Percentiles rank a stretch among this genome's conserved stretches.
Evolutionary conservation across 2,797 vertebrate species (phyloP).

Genomic region (Telmatherina bonti): DNA sequence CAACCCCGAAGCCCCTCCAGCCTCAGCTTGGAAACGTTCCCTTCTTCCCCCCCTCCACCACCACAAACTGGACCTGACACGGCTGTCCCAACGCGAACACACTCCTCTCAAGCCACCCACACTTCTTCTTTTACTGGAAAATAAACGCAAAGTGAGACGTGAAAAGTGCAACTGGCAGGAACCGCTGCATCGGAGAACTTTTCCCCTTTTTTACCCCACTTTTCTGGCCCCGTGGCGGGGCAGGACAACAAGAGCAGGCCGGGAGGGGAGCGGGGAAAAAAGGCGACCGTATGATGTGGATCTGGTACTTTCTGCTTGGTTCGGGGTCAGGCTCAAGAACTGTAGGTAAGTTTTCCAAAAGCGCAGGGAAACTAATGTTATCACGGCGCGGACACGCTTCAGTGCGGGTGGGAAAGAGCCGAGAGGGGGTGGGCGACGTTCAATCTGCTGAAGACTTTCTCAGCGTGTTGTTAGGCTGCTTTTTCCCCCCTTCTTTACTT

Average conservation of each 20-base stretch:
- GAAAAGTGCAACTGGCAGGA: background rate
- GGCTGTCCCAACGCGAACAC: slow-evolving; percentile 47
- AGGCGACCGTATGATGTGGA: slow-evolving; percentile 82
- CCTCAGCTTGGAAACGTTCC: slow-evolving; percentile 24
- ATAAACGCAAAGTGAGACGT: slow-evolving; percentile 10
- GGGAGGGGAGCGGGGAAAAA: slow-evolving; percentile 26
- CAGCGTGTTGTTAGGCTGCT: background rate
- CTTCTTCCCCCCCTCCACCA: background rate
- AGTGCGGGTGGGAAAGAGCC: slow-evolving; percentile 8
- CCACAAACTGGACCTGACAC: slow-evolving; percentile 49
- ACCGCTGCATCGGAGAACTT: slow-evolving; percentile 56
- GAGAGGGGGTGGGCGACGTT: background rate
- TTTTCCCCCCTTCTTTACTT: background rate
- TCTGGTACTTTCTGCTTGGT: slow-evolving; percentile 87
- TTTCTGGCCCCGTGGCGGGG: slow-evolving; percentile 76
- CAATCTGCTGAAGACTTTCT: no score
- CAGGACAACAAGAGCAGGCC: slow-evolving; percentile 65
- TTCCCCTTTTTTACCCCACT: slow-evolving; percentile 45
- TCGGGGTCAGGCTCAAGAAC: slow-evolving; percentile 82
- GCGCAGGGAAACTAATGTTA: slow-evolving; percentile 44
- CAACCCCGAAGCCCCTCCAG: slow-evolving; percentile 68
- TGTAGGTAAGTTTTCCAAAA: slow-evolving; percentile 80
- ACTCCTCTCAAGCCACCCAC: slow-evolving; percentile 12
- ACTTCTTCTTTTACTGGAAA: slow-evolving; percentile 37
- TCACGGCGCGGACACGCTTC: slow-evolving; percentile 46